Percentiles rank a stretch among this genome's conserved stretches.
Conservation (phyloP, 1,140 invertebrate species). For the Drosophila sucinea region DNA sequence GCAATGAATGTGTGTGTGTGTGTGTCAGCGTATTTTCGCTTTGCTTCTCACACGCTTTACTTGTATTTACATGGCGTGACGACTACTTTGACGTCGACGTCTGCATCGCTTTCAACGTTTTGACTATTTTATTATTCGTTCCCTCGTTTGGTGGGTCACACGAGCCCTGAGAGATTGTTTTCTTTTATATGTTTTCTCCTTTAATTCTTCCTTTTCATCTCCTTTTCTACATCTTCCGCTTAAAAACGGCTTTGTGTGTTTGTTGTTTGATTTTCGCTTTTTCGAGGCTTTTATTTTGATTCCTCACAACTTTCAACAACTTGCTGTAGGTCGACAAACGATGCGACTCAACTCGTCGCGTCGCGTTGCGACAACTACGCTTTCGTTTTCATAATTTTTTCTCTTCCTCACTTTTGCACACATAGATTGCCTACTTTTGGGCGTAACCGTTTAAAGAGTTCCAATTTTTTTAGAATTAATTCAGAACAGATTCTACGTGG, state of each 20-base stretch:
- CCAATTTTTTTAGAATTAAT: too few species aligned
- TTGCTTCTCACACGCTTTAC: slow-evolving; percentile 60
- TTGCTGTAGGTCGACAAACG: slow-evolving; percentile 58
- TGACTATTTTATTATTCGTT: slow-evolving; percentile 75
- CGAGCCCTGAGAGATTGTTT: slow-evolving; percentile 53
- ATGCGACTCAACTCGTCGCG: not conserved
- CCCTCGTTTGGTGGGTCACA: slow-evolving; percentile 61
- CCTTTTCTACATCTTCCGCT: slow-evolving; percentile 21
- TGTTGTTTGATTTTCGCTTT: slow-evolving; percentile 47
- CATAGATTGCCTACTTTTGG: slow-evolving; percentile 56
- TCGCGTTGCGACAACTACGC: not conserved
- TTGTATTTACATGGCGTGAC: slow-evolving; percentile 74
- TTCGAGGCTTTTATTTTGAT: slow-evolving; percentile 68
- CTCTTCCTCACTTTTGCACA: not conserved
- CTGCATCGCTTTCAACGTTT: slow-evolving; percentile 33
- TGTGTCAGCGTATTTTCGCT: slow-evolving; percentile 60
- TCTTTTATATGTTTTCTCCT: slow-evolving; percentile 42
- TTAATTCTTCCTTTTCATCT: slow-evolving; percentile 42
- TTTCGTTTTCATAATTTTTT: slow-evolving; percentile 41
- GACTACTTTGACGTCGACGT: slow-evolving; percentile 17
- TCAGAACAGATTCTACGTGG: too few species aligned
- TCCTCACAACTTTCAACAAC: slow-evolving; percentile 36
- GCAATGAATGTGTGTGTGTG: slow-evolving; percentile 40
- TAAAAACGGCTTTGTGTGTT: slow-evolving; percentile 33
- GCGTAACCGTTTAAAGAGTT: slow-evolving; percentile 1